Conservation (phyloP, 1,140 invertebrate genomes). For the Aphelinus atriplicis region DNA sequence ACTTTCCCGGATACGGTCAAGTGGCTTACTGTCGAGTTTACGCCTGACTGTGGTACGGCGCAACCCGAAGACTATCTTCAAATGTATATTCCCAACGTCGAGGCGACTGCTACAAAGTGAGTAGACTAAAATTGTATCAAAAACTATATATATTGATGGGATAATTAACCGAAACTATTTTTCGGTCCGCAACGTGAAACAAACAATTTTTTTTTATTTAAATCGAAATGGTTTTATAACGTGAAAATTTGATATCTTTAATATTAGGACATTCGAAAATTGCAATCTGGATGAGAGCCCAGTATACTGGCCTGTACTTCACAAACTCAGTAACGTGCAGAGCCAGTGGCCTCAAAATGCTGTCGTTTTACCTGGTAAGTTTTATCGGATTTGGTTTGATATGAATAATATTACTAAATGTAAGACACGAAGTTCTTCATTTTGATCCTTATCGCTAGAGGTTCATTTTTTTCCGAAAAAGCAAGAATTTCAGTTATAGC, state of each 20-base stretch:
- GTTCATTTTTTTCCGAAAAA: too few species aligned
- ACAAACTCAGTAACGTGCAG: slow-evolving; percentile 73
- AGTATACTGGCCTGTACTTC: slow-evolving; percentile 77
- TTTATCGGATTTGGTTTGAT: neutral
- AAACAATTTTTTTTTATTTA: neutral
- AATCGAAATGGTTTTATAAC: slow-evolving; percentile 18
- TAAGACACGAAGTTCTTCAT: too few species aligned
- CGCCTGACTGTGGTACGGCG: slow-evolving; percentile 89
- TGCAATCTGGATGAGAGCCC: slow-evolving; percentile 51
- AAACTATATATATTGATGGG: too few species aligned
- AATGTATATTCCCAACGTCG: slow-evolving; percentile 78
- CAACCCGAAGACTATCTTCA: slow-evolving; percentile 94
- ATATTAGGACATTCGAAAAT: slow-evolving; percentile 36
- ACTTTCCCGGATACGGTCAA: slow-evolving; percentile 88
- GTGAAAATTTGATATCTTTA: slow-evolving; percentile 11
- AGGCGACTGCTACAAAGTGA: slow-evolving; percentile 49
- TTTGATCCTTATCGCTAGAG: too few species aligned
- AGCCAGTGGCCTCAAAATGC: slow-evolving; percentile 89
- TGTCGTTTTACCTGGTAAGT: slow-evolving; percentile 82
- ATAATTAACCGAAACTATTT: too few species aligned
- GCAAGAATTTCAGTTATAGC: too few species aligned
- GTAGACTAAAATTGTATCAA: slow-evolving; percentile 12
- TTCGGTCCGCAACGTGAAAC: neutral
- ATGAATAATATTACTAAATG: too few species aligned
- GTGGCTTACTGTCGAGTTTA: slow-evolving; percentile 94